Evolutionary conservation across 1,140 invertebrate species (phyloP).

Genomic region (Proctacanthus coquilletti): DNA sequence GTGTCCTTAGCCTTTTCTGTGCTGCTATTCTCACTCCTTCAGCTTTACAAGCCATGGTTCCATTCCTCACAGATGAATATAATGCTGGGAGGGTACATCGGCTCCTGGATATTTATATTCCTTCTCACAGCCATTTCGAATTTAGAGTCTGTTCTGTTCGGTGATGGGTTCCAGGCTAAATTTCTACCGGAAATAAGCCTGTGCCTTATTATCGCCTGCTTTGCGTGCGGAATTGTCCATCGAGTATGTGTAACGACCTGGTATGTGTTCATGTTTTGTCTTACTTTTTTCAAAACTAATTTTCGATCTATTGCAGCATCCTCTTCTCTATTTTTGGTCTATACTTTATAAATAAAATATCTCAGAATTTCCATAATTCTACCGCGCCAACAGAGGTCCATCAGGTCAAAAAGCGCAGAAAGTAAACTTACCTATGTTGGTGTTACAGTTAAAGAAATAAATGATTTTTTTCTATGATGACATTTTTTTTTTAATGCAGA

Average conservation of each 20-base stretch:
- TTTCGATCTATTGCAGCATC: slow-evolving; percentile 11
- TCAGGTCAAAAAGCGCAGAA: slow-evolving; percentile 5
- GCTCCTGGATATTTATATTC: slow-evolving; percentile 14
- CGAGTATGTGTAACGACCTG: slow-evolving; percentile 28
- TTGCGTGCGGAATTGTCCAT: slow-evolving; percentile 23
- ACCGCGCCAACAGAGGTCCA: not conserved
- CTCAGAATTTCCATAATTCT: slow-evolving; percentile 19
- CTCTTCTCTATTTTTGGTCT: slow-evolving; percentile 23
- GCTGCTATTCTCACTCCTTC: slow-evolving; percentile 9
- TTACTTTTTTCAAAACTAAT: slow-evolving; percentile 2
- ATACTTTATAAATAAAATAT: slow-evolving; percentile 26
- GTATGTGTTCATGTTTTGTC: slow-evolving; percentile 8
- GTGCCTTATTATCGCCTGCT: slow-evolving; percentile 18
- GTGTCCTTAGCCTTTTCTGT: slow-evolving; percentile 1
- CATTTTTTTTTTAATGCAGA: too few relatives aligned
- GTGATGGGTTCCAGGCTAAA: slow-evolving; percentile 25
- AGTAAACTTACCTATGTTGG: slow-evolving; percentile 3
- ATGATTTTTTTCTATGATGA: too few relatives aligned
- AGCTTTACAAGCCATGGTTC: slow-evolving; percentile 24
- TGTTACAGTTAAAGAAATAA: too few relatives aligned
- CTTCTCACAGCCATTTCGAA: slow-evolving; percentile 25
- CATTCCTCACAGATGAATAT: slow-evolving; percentile 20
- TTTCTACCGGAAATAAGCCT: slow-evolving; percentile 26
- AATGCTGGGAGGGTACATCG: slow-evolving; percentile 21
- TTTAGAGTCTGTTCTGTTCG: slow-evolving; percentile 22